Evolutionary conservation across 2,113 vertebrate species (phyloP).

Genomic region (Paradisaea rubra): DNA sequence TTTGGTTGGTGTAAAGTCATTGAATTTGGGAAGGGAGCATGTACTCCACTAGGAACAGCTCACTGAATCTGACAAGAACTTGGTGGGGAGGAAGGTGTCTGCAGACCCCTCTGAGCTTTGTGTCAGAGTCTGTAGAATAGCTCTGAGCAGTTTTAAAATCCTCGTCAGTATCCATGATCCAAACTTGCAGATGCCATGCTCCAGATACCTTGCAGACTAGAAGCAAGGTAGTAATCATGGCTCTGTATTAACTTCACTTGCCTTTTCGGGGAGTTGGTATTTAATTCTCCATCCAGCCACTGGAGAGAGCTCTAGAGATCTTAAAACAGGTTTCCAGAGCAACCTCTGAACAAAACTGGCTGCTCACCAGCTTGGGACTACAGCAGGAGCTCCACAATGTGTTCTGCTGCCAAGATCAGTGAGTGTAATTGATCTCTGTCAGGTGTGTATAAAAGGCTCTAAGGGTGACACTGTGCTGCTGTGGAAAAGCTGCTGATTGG

Average conservation of each 20-base stretch:
- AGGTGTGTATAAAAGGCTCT: not conserved
- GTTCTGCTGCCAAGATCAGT: not conserved
- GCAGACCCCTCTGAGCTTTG: not conserved
- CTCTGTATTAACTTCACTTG: not conserved
- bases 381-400: not conserved
- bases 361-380: not conserved
- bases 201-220: not conserved
- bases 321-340: not conserved
- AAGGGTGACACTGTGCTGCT: not conserved
- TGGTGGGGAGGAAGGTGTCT: not conserved
- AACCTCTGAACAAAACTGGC: not conserved
- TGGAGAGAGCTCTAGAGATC: constrained; percentile 52
- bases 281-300: constrained; percentile 30
- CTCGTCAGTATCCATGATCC: not conserved
- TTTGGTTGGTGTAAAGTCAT: not conserved
- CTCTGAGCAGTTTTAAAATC: not conserved
- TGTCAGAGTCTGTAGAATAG: not conserved
- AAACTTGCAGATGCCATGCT: not conserved
- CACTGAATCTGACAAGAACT: not conserved
- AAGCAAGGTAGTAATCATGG: not conserved
- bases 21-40: not conserved
- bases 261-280: not conserved
- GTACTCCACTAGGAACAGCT: not conserved
- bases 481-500: not conserved
- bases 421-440: not conserved